Evolutionary conservation across 1,140 invertebrate genomes (phyloP), one percentile per base, ranked within the genome.

Genomic region (Leptinotarsa defecta): DNA sequence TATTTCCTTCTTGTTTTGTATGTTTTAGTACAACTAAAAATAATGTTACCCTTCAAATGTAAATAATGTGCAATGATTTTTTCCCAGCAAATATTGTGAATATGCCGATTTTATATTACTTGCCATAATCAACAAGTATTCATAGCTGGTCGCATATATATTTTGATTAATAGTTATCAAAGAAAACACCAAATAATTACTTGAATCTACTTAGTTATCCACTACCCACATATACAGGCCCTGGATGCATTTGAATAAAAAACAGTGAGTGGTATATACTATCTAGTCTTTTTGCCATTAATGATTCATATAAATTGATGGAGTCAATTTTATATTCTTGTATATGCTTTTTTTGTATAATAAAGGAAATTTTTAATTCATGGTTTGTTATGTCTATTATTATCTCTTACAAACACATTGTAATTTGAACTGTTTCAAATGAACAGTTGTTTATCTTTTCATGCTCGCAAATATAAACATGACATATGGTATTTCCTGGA

Each of bases 241-340:
- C 34, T 43, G 34, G 8, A 43, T 43, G 34, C 34, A 43, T 43
- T 11, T 43, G 8, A 43, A 57, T 57, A 57, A 17, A 19, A 57
- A 57, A 13, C 17, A 57, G 17, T 57, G 52, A 57, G 52, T 57
- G 11, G 13, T 57, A 57, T 57, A 57, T 4, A 57, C 52, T 57
- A 57, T 57, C 52, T 57, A 57, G 52, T 57, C 52, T 57, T 57
- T 19, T 57, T n/a, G 52, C 5, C 15, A 57, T 57, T 57, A 57
- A 34, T 34, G 34, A 34, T 34, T n/a, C n/a, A 57, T 57, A 57
- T 57, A 57, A 17, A 11, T 57, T 17, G n/a, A 19, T 57, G 52
- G 52, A 57, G 52, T 57, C 52, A 57, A 57, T 57, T 57, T 57
- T 57, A 57, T 57, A 57, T 57, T 57, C 52, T 57, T 57, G 52